A percentile compares a stretch with the other conserved stretches of the same genome.
Evolutionary conservation across 2,888 invertebrate genomes (phyloP).

Genomic region (Cheilosia vulpina): DNA sequence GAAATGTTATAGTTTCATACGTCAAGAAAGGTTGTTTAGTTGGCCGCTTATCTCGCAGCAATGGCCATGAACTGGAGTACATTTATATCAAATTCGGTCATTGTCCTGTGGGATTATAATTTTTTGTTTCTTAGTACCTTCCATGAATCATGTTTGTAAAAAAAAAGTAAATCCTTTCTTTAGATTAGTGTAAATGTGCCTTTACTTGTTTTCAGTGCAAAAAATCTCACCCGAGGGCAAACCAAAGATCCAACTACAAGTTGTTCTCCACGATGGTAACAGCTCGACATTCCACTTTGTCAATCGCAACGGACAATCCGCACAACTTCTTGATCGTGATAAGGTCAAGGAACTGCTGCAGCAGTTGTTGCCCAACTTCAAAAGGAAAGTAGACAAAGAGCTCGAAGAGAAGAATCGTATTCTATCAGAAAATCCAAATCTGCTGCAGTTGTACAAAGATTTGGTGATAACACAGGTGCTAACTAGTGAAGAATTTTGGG

Average conservation of each 20-base stretch:
- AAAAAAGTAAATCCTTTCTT: too few species aligned
- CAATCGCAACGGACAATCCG: constrained; percentile 91
- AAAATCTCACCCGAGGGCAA: constrained; percentile 99
- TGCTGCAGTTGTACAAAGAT: constrained; percentile 97
- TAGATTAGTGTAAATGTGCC: too few species aligned
- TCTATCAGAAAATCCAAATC: constrained; percentile 93
- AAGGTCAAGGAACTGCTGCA: constrained; percentile 96
- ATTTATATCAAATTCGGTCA: too few species aligned
- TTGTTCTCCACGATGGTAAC: constrained; percentile 96
- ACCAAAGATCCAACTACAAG: constrained; percentile 98
- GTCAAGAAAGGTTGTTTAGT: too few species aligned
- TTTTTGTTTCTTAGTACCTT: too few species aligned
- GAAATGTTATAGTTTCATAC: too few species aligned
- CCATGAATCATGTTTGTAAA: too few species aligned
- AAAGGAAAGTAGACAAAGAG: constrained; percentile 95
- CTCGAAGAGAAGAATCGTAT: constrained; percentile 95
- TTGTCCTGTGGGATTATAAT: too few species aligned
- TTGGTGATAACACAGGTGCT: constrained; percentile 98
- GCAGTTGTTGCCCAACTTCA: constrained; percentile 95
- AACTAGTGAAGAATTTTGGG: constrained; percentile 99
- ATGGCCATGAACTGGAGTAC: too few species aligned
- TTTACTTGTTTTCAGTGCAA: constrained; percentile 89
- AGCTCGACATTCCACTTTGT: constrained; percentile 99
- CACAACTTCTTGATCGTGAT: constrained; percentile 95
- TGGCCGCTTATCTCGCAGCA: too few species aligned